A percentile compares a stretch with the other conserved stretches of the same genome.
These are phyloP conservation scores for Forpus xanthops DNA, from an alignment of 2,797 vertebrate genomes.

Conservation along the genomic window DNA sequence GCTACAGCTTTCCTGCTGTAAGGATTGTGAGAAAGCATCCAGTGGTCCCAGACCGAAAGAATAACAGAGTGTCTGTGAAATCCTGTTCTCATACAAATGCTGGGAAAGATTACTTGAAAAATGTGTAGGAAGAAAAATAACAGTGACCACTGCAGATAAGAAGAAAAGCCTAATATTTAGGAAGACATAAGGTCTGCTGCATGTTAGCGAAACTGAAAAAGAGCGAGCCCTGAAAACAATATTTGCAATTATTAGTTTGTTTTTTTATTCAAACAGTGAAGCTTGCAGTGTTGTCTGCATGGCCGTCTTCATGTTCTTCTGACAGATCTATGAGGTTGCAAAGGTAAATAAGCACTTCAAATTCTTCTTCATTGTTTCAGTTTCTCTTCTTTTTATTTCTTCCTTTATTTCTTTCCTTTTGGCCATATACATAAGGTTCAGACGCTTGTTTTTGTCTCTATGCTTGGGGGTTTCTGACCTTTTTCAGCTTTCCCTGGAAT, in stretches of 20 bases:
- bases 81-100: neutral
- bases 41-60: neutral
- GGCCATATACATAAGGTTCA: neutral
- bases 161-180: constrained; percentile 29
- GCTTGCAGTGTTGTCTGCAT: neutral
- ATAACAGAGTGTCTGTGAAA: neutral
- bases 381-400: neutral
- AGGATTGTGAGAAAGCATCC: constrained; percentile 17
- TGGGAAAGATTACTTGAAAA: constrained; percentile 23
- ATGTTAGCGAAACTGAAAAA: neutral
- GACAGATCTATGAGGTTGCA: constrained; percentile 6
- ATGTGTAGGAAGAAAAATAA: constrained; percentile 21
- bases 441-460: neutral
- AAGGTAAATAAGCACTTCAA: constrained; percentile 37
- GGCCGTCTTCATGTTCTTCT: neutral
- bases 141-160: neutral
- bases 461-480: neutral
- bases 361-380: neutral
- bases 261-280: neutral
- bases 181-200: neutral
- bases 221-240: neutral
- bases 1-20: constrained; percentile 6
- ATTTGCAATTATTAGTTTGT: neutral
- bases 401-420: neutral
- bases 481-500: neutral